Evolutionary conservation across 1,140 invertebrate genomes (phyloP).

Genomic region (Papilio dardanus): DNA sequence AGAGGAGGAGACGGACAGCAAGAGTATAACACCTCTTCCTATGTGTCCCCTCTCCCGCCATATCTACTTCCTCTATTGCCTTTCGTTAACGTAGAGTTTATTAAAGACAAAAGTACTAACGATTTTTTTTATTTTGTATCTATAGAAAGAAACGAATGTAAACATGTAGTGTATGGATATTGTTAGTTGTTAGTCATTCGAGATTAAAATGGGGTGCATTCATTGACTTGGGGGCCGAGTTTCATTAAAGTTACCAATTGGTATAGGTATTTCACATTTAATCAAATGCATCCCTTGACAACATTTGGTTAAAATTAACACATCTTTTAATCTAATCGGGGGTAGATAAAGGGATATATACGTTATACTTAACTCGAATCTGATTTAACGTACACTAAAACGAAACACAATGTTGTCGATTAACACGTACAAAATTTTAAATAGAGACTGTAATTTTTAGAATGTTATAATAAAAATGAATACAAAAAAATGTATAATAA

Average conservation of each 20-base stretch:
- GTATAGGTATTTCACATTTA: constrained; percentile 68
- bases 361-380: not conserved
- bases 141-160: not conserved
- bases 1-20: too few species aligned
- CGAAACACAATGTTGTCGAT: not conserved
- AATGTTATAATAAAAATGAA: too few species aligned
- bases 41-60: too few species aligned
- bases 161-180: not conserved
- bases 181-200: constrained; percentile 17
- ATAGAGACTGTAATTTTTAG: too few species aligned
- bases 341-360: not conserved
- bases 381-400: not conserved
- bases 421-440: too few species aligned
- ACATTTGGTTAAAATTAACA: constrained; percentile 53
- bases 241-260: constrained; percentile 77
- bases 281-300: constrained; percentile 60
- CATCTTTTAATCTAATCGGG: not conserved
- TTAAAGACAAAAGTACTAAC: not conserved
- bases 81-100: not conserved
- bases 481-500: too few species aligned
- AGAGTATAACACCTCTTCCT: too few species aligned
- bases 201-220: constrained; percentile 43
- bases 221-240: constrained; percentile 64
- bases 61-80: too few species aligned
- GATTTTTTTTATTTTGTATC: not conserved